A percentile compares a stretch with the other conserved stretches of the same genome.
phyloP scores from a whole-genome alignment of 1,140 invertebrate species.

The Gonioctena quinquepunctata region DNA sequence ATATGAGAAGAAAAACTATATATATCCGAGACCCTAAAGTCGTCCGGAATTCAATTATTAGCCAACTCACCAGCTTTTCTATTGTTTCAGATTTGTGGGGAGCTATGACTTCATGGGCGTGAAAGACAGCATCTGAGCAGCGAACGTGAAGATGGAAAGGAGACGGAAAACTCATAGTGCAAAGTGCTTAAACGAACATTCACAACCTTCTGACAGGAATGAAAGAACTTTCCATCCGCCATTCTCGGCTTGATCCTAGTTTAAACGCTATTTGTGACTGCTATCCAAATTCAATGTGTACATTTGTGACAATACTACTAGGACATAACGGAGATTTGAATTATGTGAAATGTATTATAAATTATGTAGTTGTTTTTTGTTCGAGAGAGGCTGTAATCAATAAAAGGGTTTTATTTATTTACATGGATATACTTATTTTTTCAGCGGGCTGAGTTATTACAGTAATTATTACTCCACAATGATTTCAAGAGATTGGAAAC shows the following conservation, averaged over 20 bases:
- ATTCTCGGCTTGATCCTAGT: constrained; percentile 15
- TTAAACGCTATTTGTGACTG: constrained; percentile 38
- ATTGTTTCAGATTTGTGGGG: neutral
- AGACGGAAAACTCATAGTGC: neutral
- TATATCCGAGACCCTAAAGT: no score
- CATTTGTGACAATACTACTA: constrained; percentile 46
- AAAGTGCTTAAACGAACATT: neutral
- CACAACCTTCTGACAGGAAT: neutral
- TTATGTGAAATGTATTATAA: constrained; percentile 28
- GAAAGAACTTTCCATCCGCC: neutral
- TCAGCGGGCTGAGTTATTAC: no score
- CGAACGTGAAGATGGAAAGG: neutral
- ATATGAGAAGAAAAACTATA: no score
- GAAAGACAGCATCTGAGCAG: neutral
- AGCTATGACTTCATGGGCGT: neutral
- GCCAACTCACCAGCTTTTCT: no score
- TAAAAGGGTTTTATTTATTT: constrained; percentile 46
- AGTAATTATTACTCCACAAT: no score
- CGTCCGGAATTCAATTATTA: no score
- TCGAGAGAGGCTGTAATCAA: constrained; percentile 36
- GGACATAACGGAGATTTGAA: constrained; percentile 31
- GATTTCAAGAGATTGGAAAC: no score
- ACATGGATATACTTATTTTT: neutral
- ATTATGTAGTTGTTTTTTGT: constrained; percentile 35
- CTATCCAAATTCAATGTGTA: constrained; percentile 39